Base-by-base conservation (phyloP, 2,888 invertebrate species). In the Leptinotarsa juncta region DNA sequence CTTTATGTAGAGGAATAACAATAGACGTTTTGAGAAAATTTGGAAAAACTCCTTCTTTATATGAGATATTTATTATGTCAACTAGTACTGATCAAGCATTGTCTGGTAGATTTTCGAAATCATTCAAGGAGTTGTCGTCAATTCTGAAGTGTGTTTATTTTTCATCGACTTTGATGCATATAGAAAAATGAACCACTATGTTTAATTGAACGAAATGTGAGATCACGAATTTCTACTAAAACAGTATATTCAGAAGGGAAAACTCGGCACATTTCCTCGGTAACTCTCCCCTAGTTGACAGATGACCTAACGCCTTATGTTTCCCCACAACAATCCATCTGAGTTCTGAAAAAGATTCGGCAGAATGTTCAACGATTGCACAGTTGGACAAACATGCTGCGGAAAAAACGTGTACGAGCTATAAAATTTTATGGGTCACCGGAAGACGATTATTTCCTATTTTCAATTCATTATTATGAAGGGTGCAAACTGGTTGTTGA, bases 371-470 rank as follows among this genome's bases (percentile, higher is more conserved):
- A 57, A 57, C 18, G 55, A 57, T 57, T 57, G 57, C 57, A 23
- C 57, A 57, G 57, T 57, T 57, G 57, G 57, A 3, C 15, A 26
- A 23, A 23, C 23, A 10, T 23, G 15, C 4, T 57, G 20, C 57
- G 57, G 57, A 14, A 57, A 57, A 57, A 57, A 23, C 57, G 57
- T 57, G 57, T 57, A 57, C 23, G 4, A 10, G 23, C 57, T 23
- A 57, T 57, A 57, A 57, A 15, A 12, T 57, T 57, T 57, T 57
- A 57, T 57, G 18, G 57, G 57, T 14, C 57, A 57, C 57, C 57
- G 57, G 57, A 57, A 23, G 57, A 57, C 23, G 23, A 57, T 23
- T 57, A 23, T 57, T 57, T 57, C 57, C 57, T 57, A 57, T 57
- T 57, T 57, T 57, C 23, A 14, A 57, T 57, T 57, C 57, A 57